These are phyloP conservation scores for Himalopsyche phryganea DNA, from an alignment of 1,140 invertebrate species.

Conservation along the genomic window DNA sequence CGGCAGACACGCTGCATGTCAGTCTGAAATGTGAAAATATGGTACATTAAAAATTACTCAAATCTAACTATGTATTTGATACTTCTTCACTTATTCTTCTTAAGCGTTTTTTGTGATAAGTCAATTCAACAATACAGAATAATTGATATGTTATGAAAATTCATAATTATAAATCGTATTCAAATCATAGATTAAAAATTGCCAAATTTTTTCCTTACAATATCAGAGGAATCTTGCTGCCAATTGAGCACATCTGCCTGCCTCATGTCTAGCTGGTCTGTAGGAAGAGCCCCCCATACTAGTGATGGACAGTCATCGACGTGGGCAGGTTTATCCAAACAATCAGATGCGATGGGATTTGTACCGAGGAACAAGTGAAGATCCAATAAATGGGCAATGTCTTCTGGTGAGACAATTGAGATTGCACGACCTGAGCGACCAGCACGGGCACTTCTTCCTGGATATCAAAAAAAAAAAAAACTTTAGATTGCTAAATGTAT, in stretches of 20 bases:
- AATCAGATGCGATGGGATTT: conserved; percentile 52
- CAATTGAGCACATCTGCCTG: conserved; percentile 73
- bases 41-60: no score
- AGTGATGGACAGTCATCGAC: conserved; percentile 44
- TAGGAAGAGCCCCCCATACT: conserved; percentile 76
- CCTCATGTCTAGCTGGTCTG: conserved; percentile 78
- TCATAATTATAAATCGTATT: no score
- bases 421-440: conserved; percentile 86
- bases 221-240: conserved; percentile 69
- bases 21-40: no score
- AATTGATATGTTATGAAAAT: no score
- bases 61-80: no score
- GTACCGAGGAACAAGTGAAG: conserved; percentile 90
- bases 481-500: no score
- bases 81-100: no score
- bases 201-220: no score
- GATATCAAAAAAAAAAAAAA: conserved; percentile 15
- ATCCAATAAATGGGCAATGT: conserved; percentile 89
- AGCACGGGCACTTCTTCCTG: conserved; percentile 93
- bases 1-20: conserved; percentile 72
- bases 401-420: conserved; percentile 85
- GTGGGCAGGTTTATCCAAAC: conserved; percentile 52
- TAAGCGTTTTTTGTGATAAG: no score
- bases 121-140: no score
- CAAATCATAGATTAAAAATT: no score